A percentile compares a stretch with the other conserved stretches of the same genome.
Evolutionary conservation across 2,888 invertebrate species (phyloP).

Genomic region (Tenodera sinensis): DNA sequence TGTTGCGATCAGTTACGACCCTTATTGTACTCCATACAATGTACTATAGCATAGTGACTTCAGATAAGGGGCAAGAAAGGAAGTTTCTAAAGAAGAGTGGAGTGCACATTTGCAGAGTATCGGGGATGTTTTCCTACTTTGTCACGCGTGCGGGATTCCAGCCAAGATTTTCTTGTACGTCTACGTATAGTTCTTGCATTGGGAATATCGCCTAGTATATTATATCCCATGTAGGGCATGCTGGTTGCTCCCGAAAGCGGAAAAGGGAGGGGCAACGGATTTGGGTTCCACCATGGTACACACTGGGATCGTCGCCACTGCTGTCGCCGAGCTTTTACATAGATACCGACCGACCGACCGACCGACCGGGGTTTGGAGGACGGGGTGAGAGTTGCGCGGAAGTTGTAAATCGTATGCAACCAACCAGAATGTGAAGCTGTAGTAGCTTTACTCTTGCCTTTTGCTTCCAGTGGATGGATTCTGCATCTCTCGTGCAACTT

Average conservation of each 20-base stretch:
- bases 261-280: neutral
- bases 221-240: neutral
- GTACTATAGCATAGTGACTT: neutral
- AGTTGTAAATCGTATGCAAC: constrained; percentile 24
- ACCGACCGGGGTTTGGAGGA: neutral
- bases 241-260: neutral
- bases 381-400: constrained; percentile 1
- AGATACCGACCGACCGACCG: neutral
- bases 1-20: too few relatives aligned
- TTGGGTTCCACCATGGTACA: neutral
- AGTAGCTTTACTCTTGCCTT: neutral
- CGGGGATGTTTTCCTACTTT: neutral
- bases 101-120: neutral
- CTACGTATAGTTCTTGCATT: constrained; percentile 2
- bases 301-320: neutral
- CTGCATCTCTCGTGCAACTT: neutral
- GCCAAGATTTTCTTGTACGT: constrained; percentile 2
- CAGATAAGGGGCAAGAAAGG: neutral
- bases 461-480: constrained; percentile 1
- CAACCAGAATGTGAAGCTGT: constrained; percentile 20
- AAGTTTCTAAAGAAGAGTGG: neutral
- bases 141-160: constrained; percentile 1
- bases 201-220: neutral
- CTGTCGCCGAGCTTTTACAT: constrained; percentile 3
- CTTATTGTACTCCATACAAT: neutral